Percentiles rank a stretch among this genome's conserved stretches.
phyloP scores from a whole-genome alignment of 2,113 vertebrate genomes.

The Zeus faber region DNA sequence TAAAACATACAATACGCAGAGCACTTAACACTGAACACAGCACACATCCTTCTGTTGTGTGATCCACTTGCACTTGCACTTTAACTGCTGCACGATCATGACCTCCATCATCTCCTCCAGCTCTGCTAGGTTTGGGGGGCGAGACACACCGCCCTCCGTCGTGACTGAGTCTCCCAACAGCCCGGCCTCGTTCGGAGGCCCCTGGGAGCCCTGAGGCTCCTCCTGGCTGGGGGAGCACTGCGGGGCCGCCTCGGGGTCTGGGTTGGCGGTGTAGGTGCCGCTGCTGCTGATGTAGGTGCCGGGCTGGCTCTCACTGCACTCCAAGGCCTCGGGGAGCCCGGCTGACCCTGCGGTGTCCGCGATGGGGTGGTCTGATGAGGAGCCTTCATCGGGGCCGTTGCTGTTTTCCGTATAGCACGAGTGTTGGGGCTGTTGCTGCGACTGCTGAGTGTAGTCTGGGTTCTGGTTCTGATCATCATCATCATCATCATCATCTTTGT shows the following conservation, averaged over 20 bases:
- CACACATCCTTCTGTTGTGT: too few species aligned
- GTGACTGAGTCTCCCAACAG: constrained; percentile 28
- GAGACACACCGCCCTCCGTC: constrained; percentile 48
- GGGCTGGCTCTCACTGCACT: constrained; percentile 68
- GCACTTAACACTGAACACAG: constrained; percentile 29
- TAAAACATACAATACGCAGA: too few species aligned
- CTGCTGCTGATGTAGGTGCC: constrained; percentile 76
- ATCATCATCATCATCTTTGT: constrained; percentile 42
- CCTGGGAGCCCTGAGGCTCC: constrained; percentile 47
- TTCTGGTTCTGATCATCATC: too few species aligned
- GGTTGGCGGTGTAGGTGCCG: constrained; percentile 64
- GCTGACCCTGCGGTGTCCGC: constrained; percentile 63
- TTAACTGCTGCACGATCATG: constrained; percentile 96
- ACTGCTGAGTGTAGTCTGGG: too few species aligned
- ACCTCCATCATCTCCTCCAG: constrained; percentile 99
- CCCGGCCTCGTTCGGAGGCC: constrained; percentile 33
- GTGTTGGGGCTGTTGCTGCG: constrained; percentile 60
- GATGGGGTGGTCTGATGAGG: constrained; percentile 63
- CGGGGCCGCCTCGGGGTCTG: constrained; percentile 49
- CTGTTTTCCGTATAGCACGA: constrained; percentile 70
- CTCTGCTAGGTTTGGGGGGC: constrained; percentile 79
- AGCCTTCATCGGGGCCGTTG: constrained; percentile 68
- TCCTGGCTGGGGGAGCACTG: constrained; percentile 52
- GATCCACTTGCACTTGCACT: too few species aligned
- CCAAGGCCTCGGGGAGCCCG: constrained; percentile 63